Percentiles rank a stretch among this genome's conserved stretches.
Evolutionary conservation across 2,888 invertebrate species (phyloP).

Genomic region (Podabrus alpinus): DNA sequence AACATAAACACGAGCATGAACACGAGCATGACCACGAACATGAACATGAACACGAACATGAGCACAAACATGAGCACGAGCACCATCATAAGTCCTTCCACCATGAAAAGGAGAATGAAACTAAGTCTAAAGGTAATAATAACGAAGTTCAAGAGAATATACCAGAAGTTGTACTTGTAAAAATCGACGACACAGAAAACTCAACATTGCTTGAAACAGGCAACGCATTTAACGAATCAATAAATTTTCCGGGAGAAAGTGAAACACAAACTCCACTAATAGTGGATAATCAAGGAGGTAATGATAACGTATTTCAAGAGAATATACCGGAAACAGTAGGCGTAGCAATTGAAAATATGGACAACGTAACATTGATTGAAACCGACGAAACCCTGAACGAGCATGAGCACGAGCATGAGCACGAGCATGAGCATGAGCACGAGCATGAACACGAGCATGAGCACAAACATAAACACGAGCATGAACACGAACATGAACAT

Average conservation of each 20-base stretch:
- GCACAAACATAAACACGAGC: background rate
- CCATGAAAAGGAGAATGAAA: background rate
- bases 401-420: background rate
- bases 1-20: background rate
- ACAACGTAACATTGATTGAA: background rate
- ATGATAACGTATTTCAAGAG: too few relatives aligned
- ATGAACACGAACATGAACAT: background rate
- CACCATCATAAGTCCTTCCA: too few relatives aligned
- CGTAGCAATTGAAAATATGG: background rate
- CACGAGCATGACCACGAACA: background rate
- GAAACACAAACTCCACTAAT: background rate
- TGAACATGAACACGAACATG: background rate
- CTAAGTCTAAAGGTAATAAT: background rate
- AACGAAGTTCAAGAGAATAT: background rate
- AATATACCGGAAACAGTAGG: too few relatives aligned
- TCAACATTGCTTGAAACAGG: background rate
- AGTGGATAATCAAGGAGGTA: background rate
- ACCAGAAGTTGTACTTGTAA: background rate
- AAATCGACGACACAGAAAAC: background rate
- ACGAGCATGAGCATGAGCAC: background rate
- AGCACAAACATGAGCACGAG: background rate
- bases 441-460: background rate
- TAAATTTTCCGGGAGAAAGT: background rate
- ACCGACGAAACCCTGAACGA: background rate
- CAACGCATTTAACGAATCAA: background rate